Base-by-base conservation (phyloP, 2,797 vertebrate species). In the Gobio occitaniae region DNA sequence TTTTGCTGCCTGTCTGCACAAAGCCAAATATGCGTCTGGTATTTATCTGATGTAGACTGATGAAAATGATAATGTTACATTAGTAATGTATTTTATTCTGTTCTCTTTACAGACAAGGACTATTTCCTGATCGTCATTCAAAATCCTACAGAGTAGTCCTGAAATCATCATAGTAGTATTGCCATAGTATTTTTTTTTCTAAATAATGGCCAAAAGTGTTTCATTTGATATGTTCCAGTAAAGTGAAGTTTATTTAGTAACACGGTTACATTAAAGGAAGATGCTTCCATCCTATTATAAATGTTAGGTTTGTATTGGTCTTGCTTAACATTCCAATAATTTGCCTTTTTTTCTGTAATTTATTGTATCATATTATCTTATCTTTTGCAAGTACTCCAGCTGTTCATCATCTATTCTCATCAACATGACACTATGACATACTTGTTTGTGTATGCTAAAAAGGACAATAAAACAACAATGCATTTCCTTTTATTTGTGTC, bases 51-150 rank as follows among this genome's bases (percentile, higher is more conserved):
- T 2, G 47, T 63, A 16, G 1, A 29, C 15, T 44, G 36, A 61
- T 66, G 5, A 10, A 19, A 4, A 52, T 80, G 11, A 38, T 52
- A 11, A 38, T 52, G 6, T 38, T 19, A 36, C 36, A 68, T 29
- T 29, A 47, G 1, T 78, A 16, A 44, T n/a, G 1, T 32, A n/a
- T 32, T 82, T 72, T 17, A 11, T 65, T 85, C 56, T 85, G 68
- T 80, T 85, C n/a, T 80, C 85, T 91, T 41, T 7, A 84, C 95
- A 99, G 98, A 99, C 94, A 99, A 99, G 93, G 97, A 99, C 91
- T 99, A 99, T 90, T 97, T 99, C 94, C 90, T 99, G 94, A 99
- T 99, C 84, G 97, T 99, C 92, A 96, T 99, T 90, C 98, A 99
- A 95, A 99, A 98, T 88, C 97, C 97, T 6, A 96, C 96, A 0